Percentiles rank a stretch among this genome's conserved stretches.
Conservation (phyloP, 2,113 vertebrate species). For the Heterotilapia buettikoferi region DNA sequence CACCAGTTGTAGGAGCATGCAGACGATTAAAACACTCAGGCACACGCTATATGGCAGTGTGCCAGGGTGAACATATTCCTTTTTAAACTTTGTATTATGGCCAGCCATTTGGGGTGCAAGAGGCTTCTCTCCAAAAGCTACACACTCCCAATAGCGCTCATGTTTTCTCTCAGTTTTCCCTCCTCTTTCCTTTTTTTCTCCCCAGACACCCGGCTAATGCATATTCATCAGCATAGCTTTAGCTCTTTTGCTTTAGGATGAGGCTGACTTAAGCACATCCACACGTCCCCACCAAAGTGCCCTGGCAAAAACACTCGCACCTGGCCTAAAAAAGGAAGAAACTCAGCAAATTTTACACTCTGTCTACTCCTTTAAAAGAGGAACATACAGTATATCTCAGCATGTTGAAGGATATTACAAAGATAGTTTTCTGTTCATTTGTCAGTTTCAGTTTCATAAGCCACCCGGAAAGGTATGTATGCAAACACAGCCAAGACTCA, state of each 20-base stretch:
- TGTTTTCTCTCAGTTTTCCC: slow-evolving; percentile 47
- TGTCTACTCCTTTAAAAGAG: neutral
- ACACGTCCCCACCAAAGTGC: neutral
- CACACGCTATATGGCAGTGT: slow-evolving; percentile 35
- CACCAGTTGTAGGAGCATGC: slow-evolving; percentile 22
- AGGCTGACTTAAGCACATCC: slow-evolving; percentile 6
- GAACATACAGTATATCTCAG: neutral
- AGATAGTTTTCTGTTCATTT: neutral
- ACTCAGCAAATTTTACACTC: neutral
- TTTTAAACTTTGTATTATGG: slow-evolving; percentile 59
- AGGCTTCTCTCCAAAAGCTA: slow-evolving; percentile 58
- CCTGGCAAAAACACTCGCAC: neutral
- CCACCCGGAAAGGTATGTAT: neutral
- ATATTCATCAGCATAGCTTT: slow-evolving; percentile 44
- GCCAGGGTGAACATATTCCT: slow-evolving; percentile 50
- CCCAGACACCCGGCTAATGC: slow-evolving; percentile 12
- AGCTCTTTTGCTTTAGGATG: neutral
- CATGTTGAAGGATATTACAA: neutral
- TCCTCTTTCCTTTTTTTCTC: slow-evolving; percentile 29
- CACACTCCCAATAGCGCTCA: slow-evolving; percentile 35
- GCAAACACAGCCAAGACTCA: neutral
- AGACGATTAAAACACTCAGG: slow-evolving; percentile 37
- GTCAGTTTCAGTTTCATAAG: neutral
- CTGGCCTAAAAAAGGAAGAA: neutral
- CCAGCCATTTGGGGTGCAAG: slow-evolving; percentile 51